Base-by-base conservation (phyloP, 53 echinoderm and acorn worm genomes). In the Holothuria scabra region DNA sequence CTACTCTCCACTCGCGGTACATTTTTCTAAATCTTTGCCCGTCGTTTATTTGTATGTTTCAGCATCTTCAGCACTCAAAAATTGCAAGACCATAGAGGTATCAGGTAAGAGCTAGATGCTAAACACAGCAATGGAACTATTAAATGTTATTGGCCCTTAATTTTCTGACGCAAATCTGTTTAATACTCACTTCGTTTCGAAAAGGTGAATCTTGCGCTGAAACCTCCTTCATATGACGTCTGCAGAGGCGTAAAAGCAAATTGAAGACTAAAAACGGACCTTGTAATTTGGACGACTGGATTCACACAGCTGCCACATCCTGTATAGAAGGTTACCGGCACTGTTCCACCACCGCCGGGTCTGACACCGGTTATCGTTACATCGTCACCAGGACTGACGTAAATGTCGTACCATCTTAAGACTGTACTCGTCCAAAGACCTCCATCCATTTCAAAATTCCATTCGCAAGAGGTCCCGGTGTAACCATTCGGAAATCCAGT, bases 401-500 rank as follows among this genome's bases (percentile, higher is more conserved):
- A 19, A 30, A 33, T 8, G 38, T 68, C 69, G 69, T 30, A 41
- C 12, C 28, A 31, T 20, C 35, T 68, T 12, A 33, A 34, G 0
- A 30, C 69, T 2, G 38, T 22, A 30, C 34, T 35, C 5, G 68
- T 22, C 0, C 22, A n/a, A 41, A 31, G 8, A 3, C 16, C 16
- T 4, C 16, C 13, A 20, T 35, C 18, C 32, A 11, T 20, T 22
- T 5, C 12, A 13, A 68, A 68, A 20, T 19, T 34, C 69, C 69
- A 68, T 12, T 68, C 14, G 20, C 69, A 68, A 11, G 4, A 3
- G 10, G 22, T 5, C 16, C 38, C 31, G 12, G 30, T 13, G 34
- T 37, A 68, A 68, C 69, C 34, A 34, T 30, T 2, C 20, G 69
- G 69, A 22, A 30, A 68, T 33, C 69, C 69, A 6, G 69, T 38